These are phyloP conservation scores for Drosophila subobscura DNA, from an alignment of 1,140 invertebrate species.

Conservation along the genomic window DNA sequence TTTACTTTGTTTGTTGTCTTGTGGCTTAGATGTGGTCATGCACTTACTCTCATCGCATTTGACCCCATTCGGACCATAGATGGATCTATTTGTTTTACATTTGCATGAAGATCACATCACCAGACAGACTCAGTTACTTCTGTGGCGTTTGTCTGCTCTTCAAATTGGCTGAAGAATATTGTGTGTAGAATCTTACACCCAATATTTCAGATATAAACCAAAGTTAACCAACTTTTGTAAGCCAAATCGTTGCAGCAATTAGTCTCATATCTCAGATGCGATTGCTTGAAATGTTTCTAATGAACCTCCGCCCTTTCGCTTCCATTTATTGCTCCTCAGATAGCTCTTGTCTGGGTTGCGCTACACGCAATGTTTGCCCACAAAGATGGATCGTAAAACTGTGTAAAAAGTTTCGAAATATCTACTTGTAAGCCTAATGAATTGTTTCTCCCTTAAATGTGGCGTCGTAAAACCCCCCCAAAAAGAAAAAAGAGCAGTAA, in stretches of 20 bases:
- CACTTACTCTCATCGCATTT: not conserved
- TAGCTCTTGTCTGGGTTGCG: not conserved
- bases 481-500: slow-evolving; percentile 20
- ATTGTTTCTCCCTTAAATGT: slow-evolving; percentile 31
- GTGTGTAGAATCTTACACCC: too few relatives aligned
- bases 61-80: slow-evolving; percentile 10
- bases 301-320: too few relatives aligned
- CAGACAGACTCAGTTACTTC: too few relatives aligned
- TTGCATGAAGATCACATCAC: too few relatives aligned
- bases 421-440: slow-evolving; percentile 23
- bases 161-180: too few relatives aligned
- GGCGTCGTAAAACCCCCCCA: slow-evolving; percentile 19
- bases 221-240: too few relatives aligned
- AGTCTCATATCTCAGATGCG: too few relatives aligned
- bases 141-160: too few relatives aligned
- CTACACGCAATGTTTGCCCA: slow-evolving; percentile 44
- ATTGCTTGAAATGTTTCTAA: too few relatives aligned
- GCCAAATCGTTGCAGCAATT: too few relatives aligned
- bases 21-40: slow-evolving; percentile 24
- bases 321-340: too few relatives aligned
- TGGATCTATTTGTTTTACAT: too few relatives aligned
- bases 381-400: slow-evolving; percentile 36
- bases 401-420: slow-evolving; percentile 46
- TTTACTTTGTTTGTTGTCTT: slow-evolving; percentile 54
- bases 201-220: not conserved